Conservation (phyloP, 2,888 invertebrate genomes). For the Scaptomyza polygonia region DNA sequence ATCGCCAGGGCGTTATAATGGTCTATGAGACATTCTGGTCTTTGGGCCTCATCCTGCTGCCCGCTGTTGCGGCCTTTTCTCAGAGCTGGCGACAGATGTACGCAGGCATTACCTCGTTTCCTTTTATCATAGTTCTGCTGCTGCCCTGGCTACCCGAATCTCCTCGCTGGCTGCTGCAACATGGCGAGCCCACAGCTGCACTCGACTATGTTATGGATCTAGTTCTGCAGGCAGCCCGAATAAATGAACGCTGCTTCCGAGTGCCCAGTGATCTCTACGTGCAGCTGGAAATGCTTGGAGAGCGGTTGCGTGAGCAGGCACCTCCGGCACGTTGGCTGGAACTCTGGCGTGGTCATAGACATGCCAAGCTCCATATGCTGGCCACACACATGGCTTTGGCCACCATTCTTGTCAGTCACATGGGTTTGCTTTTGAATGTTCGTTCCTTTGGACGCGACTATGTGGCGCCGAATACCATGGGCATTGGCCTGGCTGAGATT, state of each 20-base stretch:
- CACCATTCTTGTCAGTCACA: conserved; percentile 82
- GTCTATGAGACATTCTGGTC: conserved; percentile 85
- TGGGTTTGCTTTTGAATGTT: conserved; percentile 84
- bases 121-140: conserved; percentile 82
- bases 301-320: conserved; percentile 62
- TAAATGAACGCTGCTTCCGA: conserved; percentile 79
- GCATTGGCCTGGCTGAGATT: conserved; percentile 83
- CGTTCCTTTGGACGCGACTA: conserved; percentile 84
- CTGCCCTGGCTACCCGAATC: conserved; percentile 84
- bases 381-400: conserved; percentile 82
- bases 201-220: conserved; percentile 78
- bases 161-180: conserved; percentile 84
- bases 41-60: conserved; percentile 83
- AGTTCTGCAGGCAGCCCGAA: conserved; percentile 77
- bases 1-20: conserved; percentile 79
- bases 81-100: conserved; percentile 84
- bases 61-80: conserved; percentile 81
- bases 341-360: conserved; percentile 78
- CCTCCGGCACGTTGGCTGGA: conserved; percentile 78
- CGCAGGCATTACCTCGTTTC: conserved; percentile 83
- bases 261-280: conserved; percentile 78
- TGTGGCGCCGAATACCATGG: conserved; percentile 82
- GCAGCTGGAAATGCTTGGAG: conserved; percentile 63
- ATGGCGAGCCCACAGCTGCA: conserved; percentile 62
- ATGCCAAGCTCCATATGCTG: conserved; percentile 74